Percentiles rank a stretch among this genome's conserved stretches.
Evolutionary conservation across 1,140 invertebrate species (phyloP).

Genomic region (Cyclina sinensis): DNA sequence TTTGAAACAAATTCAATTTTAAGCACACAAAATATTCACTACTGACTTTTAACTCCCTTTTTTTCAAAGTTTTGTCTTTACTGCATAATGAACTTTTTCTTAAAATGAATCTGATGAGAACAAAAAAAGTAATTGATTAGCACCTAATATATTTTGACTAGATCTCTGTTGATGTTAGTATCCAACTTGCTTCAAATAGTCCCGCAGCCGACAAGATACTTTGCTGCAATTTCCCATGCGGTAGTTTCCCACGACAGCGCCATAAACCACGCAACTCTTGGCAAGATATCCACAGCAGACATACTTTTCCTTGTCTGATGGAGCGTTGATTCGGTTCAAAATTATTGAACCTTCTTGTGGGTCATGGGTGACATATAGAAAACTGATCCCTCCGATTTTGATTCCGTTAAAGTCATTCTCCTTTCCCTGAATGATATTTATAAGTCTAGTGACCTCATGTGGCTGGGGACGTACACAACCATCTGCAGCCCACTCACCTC

Average conservation of each 20-base stretch:
- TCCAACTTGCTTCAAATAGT: slow-evolving; percentile 59
- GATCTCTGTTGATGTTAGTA: slow-evolving; percentile 19
- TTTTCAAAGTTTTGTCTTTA: too few species aligned
- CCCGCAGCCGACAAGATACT: slow-evolving; percentile 50
- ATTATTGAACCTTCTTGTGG: slow-evolving; percentile 42
- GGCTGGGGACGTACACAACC: slow-evolving; percentile 28
- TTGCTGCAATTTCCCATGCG: slow-evolving; percentile 60
- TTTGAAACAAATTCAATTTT: too few species aligned
- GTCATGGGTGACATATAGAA: slow-evolving; percentile 58
- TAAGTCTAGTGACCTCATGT: slow-evolving; percentile 46
- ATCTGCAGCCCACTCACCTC: slow-evolving; percentile 43
- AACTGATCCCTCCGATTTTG: slow-evolving; percentile 51
- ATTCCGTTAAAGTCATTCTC: slow-evolving; percentile 62
- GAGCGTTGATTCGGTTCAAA: slow-evolving; percentile 47
- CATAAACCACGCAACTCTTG: slow-evolving; percentile 41
- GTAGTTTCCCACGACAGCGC: slow-evolving; percentile 52
- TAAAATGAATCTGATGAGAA: slow-evolving; percentile 4
- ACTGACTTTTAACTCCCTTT: too few species aligned
- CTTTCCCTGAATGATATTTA: slow-evolving; percentile 58
- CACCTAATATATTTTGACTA: slow-evolving; percentile 41
- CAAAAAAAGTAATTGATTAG: slow-evolving; percentile 16
- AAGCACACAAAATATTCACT: too few species aligned
- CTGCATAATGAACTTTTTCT: not conserved
- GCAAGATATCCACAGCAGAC: slow-evolving; percentile 50
- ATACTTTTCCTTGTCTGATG: slow-evolving; percentile 55